A percentile compares a stretch with the other conserved stretches of the same genome.
These are phyloP conservation scores for Hyposoter dolosus DNA, from an alignment of 2,888 invertebrate species.

Conservation along the genomic window DNA sequence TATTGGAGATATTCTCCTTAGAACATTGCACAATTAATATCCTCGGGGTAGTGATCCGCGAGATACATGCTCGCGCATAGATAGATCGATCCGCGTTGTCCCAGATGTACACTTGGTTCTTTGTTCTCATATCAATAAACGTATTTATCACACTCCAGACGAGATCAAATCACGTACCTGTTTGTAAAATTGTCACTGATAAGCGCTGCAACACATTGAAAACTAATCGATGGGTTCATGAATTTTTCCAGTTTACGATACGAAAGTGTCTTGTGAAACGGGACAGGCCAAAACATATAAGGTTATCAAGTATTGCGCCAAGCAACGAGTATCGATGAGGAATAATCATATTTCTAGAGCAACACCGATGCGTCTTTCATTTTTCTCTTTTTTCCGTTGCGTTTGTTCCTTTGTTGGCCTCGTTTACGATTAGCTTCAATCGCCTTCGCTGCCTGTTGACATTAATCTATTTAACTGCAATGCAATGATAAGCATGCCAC, in stretches of 20 bases:
- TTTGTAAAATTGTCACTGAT: slow-evolving; percentile 25
- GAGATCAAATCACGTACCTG: slow-evolving; percentile 33
- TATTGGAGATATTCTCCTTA: slow-evolving; percentile 51
- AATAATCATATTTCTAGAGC: slow-evolving; percentile 56
- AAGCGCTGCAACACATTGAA: slow-evolving; percentile 2
- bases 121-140: slow-evolving; percentile 38
- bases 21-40: slow-evolving; percentile 60
- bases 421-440: slow-evolving; percentile 55
- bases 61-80: slow-evolving; percentile 42
- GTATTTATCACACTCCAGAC: background rate
- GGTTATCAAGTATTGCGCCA: slow-evolving; percentile 55
- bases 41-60: slow-evolving; percentile 57
- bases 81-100: slow-evolving; percentile 39
- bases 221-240: slow-evolving; percentile 33
- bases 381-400: background rate
- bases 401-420: slow-evolving; percentile 58
- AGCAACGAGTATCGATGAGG: slow-evolving; percentile 21
- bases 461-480: slow-evolving; percentile 40
- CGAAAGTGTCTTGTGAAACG: slow-evolving; percentile 24
- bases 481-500: slow-evolving; percentile 48
- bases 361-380: slow-evolving; percentile 8
- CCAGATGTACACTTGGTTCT: slow-evolving; percentile 23
- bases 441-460: slow-evolving; percentile 20
- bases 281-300: slow-evolving; percentile 30
- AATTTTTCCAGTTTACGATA: slow-evolving; percentile 42